A percentile compares a stretch with the other conserved stretches of the same genome.
These are phyloP conservation scores for Ricordea florida DNA, from an alignment of 92 coral and sea anemone genomes.

Conservation along the genomic window DNA sequence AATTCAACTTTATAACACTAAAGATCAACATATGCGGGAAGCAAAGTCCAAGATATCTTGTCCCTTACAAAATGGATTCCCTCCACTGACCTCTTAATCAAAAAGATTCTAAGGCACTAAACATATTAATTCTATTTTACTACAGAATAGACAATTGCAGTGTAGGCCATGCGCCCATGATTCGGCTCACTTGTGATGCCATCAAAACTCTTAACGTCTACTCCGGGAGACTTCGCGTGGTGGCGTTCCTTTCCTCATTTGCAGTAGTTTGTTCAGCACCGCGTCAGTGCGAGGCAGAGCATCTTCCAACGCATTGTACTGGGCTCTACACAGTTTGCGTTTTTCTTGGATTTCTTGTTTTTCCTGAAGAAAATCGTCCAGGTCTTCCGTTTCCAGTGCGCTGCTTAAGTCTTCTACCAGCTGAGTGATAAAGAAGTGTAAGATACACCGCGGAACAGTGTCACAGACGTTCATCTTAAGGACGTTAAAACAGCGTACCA, in stretches of 20 bases:
- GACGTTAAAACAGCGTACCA: constrained; percentile 70
- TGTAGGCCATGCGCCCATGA: too few relatives aligned
- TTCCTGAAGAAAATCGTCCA: constrained; percentile 65
- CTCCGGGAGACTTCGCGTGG: too few relatives aligned
- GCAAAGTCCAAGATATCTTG: too few relatives aligned
- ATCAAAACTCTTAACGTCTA: too few relatives aligned
- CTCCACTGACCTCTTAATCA: too few relatives aligned
- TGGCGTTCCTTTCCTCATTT: constrained; percentile 40
- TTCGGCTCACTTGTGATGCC: too few relatives aligned
- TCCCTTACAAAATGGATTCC: too few relatives aligned
- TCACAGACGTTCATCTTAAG: constrained; percentile 73
- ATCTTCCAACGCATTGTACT: constrained; percentile 27
- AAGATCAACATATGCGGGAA: too few relatives aligned
- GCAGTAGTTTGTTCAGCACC: constrained; percentile 38
- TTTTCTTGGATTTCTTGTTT: constrained; percentile 55
- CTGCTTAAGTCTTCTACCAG: constrained; percentile 58
- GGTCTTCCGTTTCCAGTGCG: constrained; percentile 60
- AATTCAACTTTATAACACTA: too few relatives aligned
- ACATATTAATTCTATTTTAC: too few relatives aligned
- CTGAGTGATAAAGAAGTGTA: constrained; percentile 70
- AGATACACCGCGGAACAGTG: constrained; percentile 80
- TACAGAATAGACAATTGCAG: too few relatives aligned
- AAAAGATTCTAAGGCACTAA: too few relatives aligned
- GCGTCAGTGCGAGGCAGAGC: constrained; percentile 55
- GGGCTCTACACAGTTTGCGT: constrained; percentile 33